Evolutionary conservation across 2,113 vertebrate species (phyloP).

Genomic region (Muscicapa adusta): DNA sequence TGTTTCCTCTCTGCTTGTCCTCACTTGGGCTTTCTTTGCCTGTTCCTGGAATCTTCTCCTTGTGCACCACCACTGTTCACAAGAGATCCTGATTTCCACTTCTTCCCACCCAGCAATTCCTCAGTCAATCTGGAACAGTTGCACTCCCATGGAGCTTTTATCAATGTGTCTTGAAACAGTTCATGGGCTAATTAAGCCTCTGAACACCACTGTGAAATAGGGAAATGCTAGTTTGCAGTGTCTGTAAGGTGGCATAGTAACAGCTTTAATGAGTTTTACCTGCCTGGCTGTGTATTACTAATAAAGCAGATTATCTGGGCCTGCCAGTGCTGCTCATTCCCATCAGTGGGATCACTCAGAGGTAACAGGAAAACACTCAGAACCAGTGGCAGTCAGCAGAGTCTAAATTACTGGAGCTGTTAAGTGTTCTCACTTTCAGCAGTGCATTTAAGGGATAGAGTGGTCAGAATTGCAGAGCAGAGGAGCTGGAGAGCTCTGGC

Average conservation of each 20-base stretch:
- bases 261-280: neutral
- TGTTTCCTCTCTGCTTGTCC: neutral
- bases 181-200: neutral
- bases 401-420: neutral
- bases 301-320: neutral
- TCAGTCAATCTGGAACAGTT: neutral
- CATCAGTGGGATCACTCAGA: neutral
- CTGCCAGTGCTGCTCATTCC: neutral
- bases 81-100: rapidly evolving
- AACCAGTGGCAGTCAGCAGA: neutral
- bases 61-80: neutral
- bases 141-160: neutral
- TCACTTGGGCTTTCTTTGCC: neutral
- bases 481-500: neutral
- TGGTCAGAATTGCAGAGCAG: neutral
- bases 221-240: neutral
- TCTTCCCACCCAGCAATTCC: neutral
- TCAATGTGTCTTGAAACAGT: neutral
- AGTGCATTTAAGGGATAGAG: neutral
- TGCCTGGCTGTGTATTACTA: neutral
- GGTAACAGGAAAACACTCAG: neutral
- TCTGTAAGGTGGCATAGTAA: neutral
- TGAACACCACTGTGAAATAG: neutral
- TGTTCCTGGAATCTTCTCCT: neutral
- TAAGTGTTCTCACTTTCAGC: neutral